phyloP scores from a whole-genome alignment of 2,113 vertebrate genomes.

The Pterocles orientalis region DNA sequence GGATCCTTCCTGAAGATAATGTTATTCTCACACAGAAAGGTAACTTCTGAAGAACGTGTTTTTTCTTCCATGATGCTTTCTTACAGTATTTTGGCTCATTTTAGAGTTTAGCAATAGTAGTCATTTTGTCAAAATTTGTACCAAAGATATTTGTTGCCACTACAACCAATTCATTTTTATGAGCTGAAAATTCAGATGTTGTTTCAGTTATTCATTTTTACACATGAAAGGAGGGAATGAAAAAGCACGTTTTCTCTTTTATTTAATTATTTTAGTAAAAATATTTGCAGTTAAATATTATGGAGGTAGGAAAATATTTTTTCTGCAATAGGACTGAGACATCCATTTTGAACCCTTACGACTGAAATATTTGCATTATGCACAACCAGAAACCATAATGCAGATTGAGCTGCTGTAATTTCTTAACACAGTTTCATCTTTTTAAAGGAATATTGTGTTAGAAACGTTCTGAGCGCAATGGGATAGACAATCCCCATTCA shows the following conservation, averaged over 20 bases:
- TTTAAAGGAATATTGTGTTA: neutral
- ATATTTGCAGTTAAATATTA: neutral
- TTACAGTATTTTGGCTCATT: neutral
- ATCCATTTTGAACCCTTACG: neutral
- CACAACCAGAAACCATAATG: neutral
- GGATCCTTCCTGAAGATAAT: neutral
- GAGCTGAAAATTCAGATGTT: neutral
- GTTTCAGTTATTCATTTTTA: neutral
- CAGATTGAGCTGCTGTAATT: neutral
- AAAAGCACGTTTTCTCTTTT: neutral
- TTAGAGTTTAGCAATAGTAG: neutral
- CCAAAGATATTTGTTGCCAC: neutral
- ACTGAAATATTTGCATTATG: neutral
- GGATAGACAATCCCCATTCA: accelerated
- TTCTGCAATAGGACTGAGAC: neutral
- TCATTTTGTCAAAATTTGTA: neutral
- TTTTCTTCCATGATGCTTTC: neutral
- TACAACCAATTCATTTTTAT: neutral
- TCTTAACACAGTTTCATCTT: neutral
- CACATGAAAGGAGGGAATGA: accelerated
- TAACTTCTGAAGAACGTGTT: accelerated
- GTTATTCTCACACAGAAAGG: neutral
- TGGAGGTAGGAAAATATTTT: neutral
- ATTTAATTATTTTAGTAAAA: neutral
- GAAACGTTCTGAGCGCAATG: neutral